phyloP scores from a whole-genome alignment of 1,140 invertebrate species.

The Phenacoccus solenopsis region DNA sequence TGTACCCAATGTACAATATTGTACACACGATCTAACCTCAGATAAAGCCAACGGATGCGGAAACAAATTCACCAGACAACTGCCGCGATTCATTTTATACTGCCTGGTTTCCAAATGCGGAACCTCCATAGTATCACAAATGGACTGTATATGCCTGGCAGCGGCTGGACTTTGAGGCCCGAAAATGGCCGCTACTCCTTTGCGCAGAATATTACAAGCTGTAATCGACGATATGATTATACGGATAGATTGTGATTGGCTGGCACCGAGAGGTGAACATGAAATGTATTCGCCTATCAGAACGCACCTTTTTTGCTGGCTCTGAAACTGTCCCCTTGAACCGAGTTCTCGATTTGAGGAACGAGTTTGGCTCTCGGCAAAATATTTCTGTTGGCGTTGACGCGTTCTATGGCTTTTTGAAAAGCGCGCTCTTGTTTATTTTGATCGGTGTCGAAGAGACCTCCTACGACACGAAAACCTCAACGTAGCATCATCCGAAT shows the following conservation, averaged over 20 bases:
- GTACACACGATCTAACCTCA: slow-evolving; percentile 42
- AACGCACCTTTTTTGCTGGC: slow-evolving; percentile 79
- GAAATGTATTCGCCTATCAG: no score
- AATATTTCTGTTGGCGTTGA: slow-evolving; percentile 68
- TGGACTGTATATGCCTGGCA: slow-evolving; percentile 84
- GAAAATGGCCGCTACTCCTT: slow-evolving; percentile 84
- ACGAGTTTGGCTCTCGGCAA: slow-evolving; percentile 67
- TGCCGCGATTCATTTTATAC: slow-evolving; percentile 68
- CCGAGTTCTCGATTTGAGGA: slow-evolving; percentile 74
- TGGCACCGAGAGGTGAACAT: no score
- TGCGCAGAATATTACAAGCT: slow-evolving; percentile 79
- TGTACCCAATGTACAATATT: no score
- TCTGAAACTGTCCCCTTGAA: slow-evolving; percentile 79
- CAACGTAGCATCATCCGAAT: neutral
- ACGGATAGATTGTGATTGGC: no score
- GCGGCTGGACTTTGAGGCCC: slow-evolving; percentile 82
- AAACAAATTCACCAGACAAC: slow-evolving; percentile 85
- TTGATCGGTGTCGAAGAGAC: slow-evolving; percentile 74
- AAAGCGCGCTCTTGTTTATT: slow-evolving; percentile 78
- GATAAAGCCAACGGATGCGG: slow-evolving; percentile 81
- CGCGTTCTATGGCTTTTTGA: slow-evolving; percentile 75
- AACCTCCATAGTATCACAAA: slow-evolving; percentile 91
- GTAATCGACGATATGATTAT: slow-evolving; percentile 34
- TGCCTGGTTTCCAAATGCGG: slow-evolving; percentile 88
- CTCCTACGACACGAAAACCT: slow-evolving; percentile 45